A percentile compares a stretch with the other conserved stretches of the same genome.
phyloP scores from a whole-genome alignment of 2,113 vertebrate species.

The Rissa tridactyla region DNA sequence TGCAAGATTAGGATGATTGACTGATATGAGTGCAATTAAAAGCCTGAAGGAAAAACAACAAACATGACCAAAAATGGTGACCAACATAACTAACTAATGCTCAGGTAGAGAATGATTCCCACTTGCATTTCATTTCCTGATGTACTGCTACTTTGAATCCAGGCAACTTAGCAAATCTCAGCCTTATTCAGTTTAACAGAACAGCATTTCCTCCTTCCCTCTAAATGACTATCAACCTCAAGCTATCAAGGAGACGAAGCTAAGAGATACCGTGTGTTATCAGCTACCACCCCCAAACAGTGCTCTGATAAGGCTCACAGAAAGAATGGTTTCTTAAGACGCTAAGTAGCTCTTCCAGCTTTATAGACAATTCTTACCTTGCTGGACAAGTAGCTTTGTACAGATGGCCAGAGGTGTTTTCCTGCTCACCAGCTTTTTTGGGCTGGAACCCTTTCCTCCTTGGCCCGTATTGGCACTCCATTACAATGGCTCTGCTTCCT shows the following conservation, averaged over 20 bases:
- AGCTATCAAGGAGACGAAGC: background rate
- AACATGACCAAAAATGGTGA: background rate
- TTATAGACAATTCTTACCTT: conserved; percentile 68
- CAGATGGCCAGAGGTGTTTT: conserved; percentile 65
- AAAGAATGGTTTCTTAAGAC: background rate
- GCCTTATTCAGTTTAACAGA: background rate
- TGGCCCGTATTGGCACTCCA: conserved; percentile 88
- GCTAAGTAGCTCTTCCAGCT: background rate
- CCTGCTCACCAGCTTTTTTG: conserved; percentile 76
- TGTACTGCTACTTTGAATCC: background rate
- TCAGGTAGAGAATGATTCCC: background rate
- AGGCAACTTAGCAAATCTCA: background rate
- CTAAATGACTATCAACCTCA: background rate
- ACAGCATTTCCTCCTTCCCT: background rate
- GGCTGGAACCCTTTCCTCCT: conserved; percentile 83
- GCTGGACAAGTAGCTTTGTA: conserved; percentile 86
- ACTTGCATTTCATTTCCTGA: background rate
- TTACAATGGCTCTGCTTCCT: conserved; percentile 88
- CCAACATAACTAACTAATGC: background rate
- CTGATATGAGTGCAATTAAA: background rate
- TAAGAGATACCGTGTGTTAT: background rate
- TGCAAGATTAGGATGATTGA: background rate
- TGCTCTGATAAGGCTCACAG: background rate
- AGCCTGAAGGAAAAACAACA: background rate
- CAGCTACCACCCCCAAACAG: background rate